Evolutionary conservation across 2,113 vertebrate species (phyloP).

Genomic region (Andinoacara biseriatus): DNA sequence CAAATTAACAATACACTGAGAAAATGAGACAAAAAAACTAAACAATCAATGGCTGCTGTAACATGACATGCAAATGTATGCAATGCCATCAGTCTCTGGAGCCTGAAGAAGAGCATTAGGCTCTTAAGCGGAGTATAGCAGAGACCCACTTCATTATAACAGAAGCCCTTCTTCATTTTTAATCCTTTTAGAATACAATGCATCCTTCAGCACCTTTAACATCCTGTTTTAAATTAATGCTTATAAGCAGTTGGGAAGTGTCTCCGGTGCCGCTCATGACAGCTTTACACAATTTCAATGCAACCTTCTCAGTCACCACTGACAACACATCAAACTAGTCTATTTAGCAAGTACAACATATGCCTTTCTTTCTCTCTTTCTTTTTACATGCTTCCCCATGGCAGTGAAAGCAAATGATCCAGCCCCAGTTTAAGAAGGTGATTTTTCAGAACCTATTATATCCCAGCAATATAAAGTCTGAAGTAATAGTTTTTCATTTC

Average conservation of each 20-base stretch:
- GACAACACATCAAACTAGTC: constrained; percentile 1
- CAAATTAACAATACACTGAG: constrained; percentile 8
- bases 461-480: neutral
- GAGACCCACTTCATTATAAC: constrained; percentile 24
- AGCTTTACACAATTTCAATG: constrained; percentile 14
- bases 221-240: constrained; percentile 30
- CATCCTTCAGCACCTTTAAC: constrained; percentile 30
- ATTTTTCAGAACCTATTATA: neutral
- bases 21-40: neutral
- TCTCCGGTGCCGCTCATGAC: constrained; percentile 18
- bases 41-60: neutral
- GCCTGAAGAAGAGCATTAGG: constrained; percentile 9
- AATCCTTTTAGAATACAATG: constrained; percentile 32
- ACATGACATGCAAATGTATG: neutral
- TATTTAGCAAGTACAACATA: constrained; percentile 5
- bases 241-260: neutral
- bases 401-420: neutral
- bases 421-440: constrained; percentile 12
- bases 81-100: constrained; percentile 11
- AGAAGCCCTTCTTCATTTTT: constrained; percentile 3
- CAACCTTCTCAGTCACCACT: constrained; percentile 7
- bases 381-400: neutral
- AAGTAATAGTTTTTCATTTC: constrained; percentile 15
- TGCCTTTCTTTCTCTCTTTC: neutral
- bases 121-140: neutral